These are phyloP conservation scores for Andrena hattorfiana DNA, from an alignment of 2,888 invertebrate genomes.

Conservation along the genomic window DNA sequence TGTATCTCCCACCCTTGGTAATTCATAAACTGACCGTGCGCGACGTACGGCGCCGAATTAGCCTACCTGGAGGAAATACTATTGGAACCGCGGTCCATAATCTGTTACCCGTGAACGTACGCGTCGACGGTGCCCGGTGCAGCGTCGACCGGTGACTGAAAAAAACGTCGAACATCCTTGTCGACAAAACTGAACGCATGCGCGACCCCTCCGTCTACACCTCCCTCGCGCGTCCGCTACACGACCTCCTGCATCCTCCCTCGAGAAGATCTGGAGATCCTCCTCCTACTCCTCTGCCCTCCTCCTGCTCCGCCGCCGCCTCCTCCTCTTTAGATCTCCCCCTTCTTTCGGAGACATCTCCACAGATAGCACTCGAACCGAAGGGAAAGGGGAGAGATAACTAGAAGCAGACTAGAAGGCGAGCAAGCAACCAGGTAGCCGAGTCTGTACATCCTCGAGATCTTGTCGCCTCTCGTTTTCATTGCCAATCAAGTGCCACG, in stretches of 20 bases:
- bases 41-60: constrained; percentile 24
- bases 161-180: constrained; percentile 80
- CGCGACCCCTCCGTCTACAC: constrained; percentile 65
- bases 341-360: constrained; percentile 8
- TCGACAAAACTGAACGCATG: constrained; percentile 67
- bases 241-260: constrained; percentile 67
- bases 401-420: constrained; percentile 10
- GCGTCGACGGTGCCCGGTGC: constrained; percentile 77
- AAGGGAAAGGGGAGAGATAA: constrained; percentile 29
- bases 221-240: constrained; percentile 55
- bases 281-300: constrained; percentile 45
- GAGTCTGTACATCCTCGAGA: constrained; percentile 46
- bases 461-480: constrained; percentile 58
- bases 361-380: constrained; percentile 24
- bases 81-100: constrained; percentile 19
- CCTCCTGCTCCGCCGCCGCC: constrained; percentile 7
- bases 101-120: constrained; percentile 42
- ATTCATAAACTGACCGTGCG: constrained; percentile 13
- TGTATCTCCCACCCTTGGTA: neutral
- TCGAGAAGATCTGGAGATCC: constrained; percentile 66
- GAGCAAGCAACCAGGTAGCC: neutral
- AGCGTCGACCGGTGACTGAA: constrained; percentile 83
- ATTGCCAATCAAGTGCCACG: constrained; percentile 38
- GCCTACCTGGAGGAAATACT: constrained; percentile 28
- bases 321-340: constrained; percentile 9